Conservation (phyloP, 2,797 vertebrate species). For the Trematocara caparti region DNA sequence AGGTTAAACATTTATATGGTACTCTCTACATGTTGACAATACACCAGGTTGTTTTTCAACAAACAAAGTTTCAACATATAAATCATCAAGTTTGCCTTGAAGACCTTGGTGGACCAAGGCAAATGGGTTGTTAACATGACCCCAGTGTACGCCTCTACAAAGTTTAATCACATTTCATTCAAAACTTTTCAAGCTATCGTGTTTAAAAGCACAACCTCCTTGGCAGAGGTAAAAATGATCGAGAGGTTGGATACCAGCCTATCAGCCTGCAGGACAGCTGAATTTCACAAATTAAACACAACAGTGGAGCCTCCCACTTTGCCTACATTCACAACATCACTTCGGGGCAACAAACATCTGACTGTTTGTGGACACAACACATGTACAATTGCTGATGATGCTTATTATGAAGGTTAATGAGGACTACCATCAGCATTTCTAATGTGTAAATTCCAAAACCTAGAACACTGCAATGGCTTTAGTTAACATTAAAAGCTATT, state of each 20-base stretch:
- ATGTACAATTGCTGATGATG: background rate
- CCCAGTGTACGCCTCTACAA: background rate
- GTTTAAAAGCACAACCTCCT: background rate
- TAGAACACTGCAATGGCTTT: background rate
- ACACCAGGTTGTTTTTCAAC: rapidly evolving
- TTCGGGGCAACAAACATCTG: background rate
- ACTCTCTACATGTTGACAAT: background rate
- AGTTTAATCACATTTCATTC: background rate
- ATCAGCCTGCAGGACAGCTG: background rate
- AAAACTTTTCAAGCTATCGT: background rate
- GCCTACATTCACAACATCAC: conserved; percentile 9
- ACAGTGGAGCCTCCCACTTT: background rate
- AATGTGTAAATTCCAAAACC: background rate
- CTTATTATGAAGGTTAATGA: background rate
- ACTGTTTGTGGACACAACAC: conserved; percentile 18
- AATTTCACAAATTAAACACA: background rate
- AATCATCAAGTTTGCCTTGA: background rate
- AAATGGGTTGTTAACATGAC: background rate
- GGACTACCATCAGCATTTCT: background rate
- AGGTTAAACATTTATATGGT: background rate
- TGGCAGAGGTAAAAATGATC: background rate
- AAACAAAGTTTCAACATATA: background rate
- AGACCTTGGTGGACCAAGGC: background rate
- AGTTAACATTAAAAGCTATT: background rate
- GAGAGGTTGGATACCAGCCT: background rate